Conservation (phyloP, 2,797 vertebrate genomes). For the Glyptemys insculpta region DNA sequence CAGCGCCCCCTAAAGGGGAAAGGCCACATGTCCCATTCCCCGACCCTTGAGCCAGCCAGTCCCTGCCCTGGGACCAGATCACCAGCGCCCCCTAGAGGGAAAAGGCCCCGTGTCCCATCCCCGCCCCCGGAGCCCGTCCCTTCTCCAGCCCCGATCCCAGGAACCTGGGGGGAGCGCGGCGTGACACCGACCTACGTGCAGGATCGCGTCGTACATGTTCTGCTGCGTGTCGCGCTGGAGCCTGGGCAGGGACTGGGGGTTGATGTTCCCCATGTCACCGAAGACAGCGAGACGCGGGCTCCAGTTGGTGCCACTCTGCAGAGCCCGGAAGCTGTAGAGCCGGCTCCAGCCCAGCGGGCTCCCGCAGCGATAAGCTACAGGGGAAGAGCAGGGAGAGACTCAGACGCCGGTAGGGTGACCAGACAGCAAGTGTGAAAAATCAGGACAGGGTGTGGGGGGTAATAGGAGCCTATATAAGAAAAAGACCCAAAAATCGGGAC, state of each 20-base stretch:
- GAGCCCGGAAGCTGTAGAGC: conserved; percentile 84
- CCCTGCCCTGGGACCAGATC: too few species aligned
- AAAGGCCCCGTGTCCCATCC: not conserved
- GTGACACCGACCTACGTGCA: conserved; percentile 87
- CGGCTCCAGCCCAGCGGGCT: conserved; percentile 89
- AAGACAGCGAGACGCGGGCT: conserved; percentile 89
- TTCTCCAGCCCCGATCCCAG: not conserved
- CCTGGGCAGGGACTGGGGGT: conserved; percentile 90
- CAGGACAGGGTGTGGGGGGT: too few species aligned
- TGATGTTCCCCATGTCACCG: conserved; percentile 91
- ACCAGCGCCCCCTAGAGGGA: too few species aligned
- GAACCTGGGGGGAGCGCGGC: not conserved
- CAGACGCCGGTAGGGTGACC: not conserved
- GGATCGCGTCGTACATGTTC: conserved; percentile 88
- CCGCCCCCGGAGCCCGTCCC: not conserved
- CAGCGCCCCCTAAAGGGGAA: too few species aligned
- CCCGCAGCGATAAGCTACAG: conserved; percentile 90
- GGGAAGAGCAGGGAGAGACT: not conserved
- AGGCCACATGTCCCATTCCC: too few species aligned
- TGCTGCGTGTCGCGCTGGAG: conserved; percentile 89
- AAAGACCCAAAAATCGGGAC: too few species aligned
- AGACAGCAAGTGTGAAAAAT: too few species aligned
- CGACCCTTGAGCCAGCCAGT: not conserved
- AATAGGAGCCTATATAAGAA: too few species aligned
- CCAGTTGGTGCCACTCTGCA: conserved; percentile 84